A percentile compares a stretch with the other conserved stretches of the same genome.
These are phyloP conservation scores for Anguilla anguilla DNA, from an alignment of 2,797 vertebrate species.

Conservation along the genomic window DNA sequence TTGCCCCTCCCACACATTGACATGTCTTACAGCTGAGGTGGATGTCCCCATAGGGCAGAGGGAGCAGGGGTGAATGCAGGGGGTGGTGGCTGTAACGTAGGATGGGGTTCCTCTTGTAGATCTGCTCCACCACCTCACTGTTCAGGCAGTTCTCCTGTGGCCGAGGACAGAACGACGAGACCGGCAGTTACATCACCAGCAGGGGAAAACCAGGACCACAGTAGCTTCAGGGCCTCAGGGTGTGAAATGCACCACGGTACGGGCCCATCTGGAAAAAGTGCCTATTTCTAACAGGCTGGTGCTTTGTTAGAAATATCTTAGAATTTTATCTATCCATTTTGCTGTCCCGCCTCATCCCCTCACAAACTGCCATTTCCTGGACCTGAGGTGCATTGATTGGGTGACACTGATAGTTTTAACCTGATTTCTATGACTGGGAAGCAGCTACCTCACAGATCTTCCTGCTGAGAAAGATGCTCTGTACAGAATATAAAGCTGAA, in stretches of 20 bases:
- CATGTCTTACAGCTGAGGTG: constrained; percentile 80
- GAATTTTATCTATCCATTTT: not conserved
- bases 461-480: not conserved
- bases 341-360: not conserved
- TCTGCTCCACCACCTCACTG: constrained; percentile 92
- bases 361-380: not conserved
- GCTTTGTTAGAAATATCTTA: not conserved
- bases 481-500: not conserved
- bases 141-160: constrained; percentile 94
- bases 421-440: not conserved
- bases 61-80: constrained; percentile 88
- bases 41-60: constrained; percentile 93
- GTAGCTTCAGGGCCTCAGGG: not conserved
- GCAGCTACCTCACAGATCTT: not conserved
- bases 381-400: not conserved
- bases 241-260: not conserved
- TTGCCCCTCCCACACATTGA: too few relatives aligned
- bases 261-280: not conserved
- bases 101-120: constrained; percentile 96
- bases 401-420: not conserved
- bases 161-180: not conserved
- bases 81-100: constrained; percentile 92
- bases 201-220: not conserved
- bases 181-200: not conserved
- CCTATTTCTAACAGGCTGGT: not conserved